These are phyloP conservation scores for Drosophila bocqueti DNA, from an alignment of 1,140 invertebrate species.

Conservation along the genomic window DNA sequence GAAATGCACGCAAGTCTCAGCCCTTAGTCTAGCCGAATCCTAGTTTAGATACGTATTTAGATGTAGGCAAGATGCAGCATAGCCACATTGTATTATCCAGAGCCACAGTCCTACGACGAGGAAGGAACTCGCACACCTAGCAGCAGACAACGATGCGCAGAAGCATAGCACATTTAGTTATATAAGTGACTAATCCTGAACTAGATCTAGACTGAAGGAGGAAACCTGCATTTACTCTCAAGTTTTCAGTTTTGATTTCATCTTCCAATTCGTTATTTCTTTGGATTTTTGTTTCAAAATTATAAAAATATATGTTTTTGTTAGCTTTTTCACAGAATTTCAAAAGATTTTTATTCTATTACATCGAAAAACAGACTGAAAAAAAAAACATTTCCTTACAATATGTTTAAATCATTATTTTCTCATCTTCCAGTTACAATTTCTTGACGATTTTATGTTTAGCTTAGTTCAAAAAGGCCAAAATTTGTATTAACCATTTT, in stretches of 20 bases:
- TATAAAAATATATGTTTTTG: background rate
- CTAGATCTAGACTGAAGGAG: slow-evolving; percentile 34
- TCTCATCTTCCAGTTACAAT: slow-evolving; percentile 20
- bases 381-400: background rate
- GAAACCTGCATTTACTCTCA: slow-evolving; percentile 1
- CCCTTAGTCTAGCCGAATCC: slow-evolving; percentile 55
- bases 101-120: slow-evolving; percentile 16
- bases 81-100: slow-evolving; percentile 73
- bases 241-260: background rate
- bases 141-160: slow-evolving; percentile 33
- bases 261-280: slow-evolving; percentile 4
- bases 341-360: background rate
- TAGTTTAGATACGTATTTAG: slow-evolving; percentile 32
- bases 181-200: slow-evolving; percentile 26
- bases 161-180: slow-evolving; percentile 19
- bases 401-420: background rate
- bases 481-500: slow-evolving; percentile 19
- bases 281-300: background rate
- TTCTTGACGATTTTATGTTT: slow-evolving; percentile 6
- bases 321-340: background rate
- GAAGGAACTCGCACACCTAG: slow-evolving; percentile 62
- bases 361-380: slow-evolving; percentile 5
- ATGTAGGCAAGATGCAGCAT: slow-evolving; percentile 36
- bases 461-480: slow-evolving; percentile 8
- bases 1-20: slow-evolving; percentile 64